Percentiles rank a stretch among this genome's conserved stretches.
Conservation (phyloP, 2,113 vertebrate genomes). For the Pimephales promelas region DNA sequence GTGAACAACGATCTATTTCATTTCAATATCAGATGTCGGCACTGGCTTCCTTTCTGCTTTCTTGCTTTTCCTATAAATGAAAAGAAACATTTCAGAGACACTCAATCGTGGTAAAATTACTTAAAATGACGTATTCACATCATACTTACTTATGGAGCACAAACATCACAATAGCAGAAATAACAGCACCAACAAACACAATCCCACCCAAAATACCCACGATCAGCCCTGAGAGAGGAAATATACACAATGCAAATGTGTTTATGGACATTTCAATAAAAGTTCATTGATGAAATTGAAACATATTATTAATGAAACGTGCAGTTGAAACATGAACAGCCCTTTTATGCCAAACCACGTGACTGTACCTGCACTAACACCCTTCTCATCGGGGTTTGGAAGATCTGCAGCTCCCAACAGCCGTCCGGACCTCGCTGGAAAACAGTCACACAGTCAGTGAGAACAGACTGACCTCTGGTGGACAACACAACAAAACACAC, state of each 20-base stretch:
- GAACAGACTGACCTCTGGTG: conserved; percentile 45
- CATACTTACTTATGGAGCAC: conserved; percentile 55
- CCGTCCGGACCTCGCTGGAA: conserved; percentile 53
- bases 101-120: background rate
- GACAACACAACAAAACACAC: conserved; percentile 10
- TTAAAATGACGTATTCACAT: background rate
- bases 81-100: background rate
- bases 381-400: conserved; percentile 53
- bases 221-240: conserved; percentile 59
- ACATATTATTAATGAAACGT: background rate
- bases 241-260: background rate
- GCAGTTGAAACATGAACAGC: background rate
- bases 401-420: background rate
- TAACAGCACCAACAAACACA: conserved; percentile 56
- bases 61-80: conserved; percentile 23
- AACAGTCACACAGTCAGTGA: background rate
- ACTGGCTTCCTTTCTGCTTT: conserved; percentile 48
- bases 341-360: background rate
- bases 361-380: conserved; percentile 52
- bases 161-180: conserved; percentile 51
- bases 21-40: conserved; percentile 49
- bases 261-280: background rate
- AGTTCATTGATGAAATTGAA: background rate
- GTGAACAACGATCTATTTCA: conserved; percentile 33
- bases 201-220: conserved; percentile 60